Evolutionary conservation across 2,888 invertebrate genomes (phyloP), one percentile per base, ranked within the genome.

Genomic region (Lasioglossum lativentre): DNA sequence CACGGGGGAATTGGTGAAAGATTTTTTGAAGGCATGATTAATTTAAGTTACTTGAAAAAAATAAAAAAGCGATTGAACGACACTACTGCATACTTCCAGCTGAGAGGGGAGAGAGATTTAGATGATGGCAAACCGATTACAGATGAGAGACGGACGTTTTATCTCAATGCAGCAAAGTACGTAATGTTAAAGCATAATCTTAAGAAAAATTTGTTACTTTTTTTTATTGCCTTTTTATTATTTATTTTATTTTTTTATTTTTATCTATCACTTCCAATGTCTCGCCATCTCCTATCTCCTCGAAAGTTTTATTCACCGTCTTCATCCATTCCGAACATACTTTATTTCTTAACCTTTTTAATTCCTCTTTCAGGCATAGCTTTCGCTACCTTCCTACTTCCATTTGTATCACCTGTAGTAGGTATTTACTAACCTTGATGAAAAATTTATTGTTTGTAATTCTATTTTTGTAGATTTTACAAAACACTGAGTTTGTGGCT

Each of bases 401-500:
- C 52, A 52, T 23, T 52, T 6, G 19, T 8, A 23, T 2, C 23
- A 0, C 5, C 8, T 52, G 2, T 42, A 42, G 42, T 16, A 45
- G 4, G 16, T 56, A 56, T 56, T 56, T 56, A 56, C 23, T 56
- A n/a, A 10, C 4, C n/a, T n/a, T 1, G n/a, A 56, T 12, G n/a
- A 56, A n/a, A 56, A 56, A n/a, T n/a, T 66, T 23, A 12, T 66
- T n/a, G 10, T 5, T 78, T 47, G 27, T 30, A 16, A n/a, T 56
- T 30, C 1, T 66, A 42, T 52, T 45, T 72, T 81, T 76, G 4
- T 85, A 97, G 96, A 90, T 95, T 97, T 78, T 97, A 96, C 93
- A 96, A 96, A 91, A 97, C 97, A 1, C 97, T 97, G 91, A 95
- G 96, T 0, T 95, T 98, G 30, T 98, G 98, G 98, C 94, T 98